Conservation (phyloP, 2,888 invertebrate genomes). For the Dioctria linearis region DNA sequence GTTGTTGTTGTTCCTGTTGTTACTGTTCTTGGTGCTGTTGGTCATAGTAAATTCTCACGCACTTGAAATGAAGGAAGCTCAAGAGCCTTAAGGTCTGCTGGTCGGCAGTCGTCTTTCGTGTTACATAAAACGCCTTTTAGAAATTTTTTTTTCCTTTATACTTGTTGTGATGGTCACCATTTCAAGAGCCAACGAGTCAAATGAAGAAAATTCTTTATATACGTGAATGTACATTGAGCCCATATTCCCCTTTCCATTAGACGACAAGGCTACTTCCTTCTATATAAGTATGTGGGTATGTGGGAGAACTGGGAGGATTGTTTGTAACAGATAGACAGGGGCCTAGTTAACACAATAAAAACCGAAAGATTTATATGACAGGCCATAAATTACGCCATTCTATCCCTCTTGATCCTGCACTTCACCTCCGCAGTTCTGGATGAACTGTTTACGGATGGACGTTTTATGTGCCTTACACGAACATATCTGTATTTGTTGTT, state of each 20-base stretch:
- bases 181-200: conserved; percentile 53
- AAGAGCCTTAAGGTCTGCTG: background rate
- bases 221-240: conserved; percentile 6
- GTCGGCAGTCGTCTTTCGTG: conserved; percentile 54
- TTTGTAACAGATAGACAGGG: conserved; percentile 50
- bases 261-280: background rate
- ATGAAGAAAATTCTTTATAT: conserved; percentile 21
- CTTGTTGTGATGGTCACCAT: conserved; percentile 36
- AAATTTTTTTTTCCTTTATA: conserved; percentile 14
- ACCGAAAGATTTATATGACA: conserved; percentile 68
- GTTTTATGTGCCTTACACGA: conserved; percentile 23
- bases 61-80: conserved; percentile 45
- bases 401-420: conserved; percentile 7
- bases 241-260: no score
- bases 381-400: conserved; percentile 67
- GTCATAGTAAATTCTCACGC: conserved; percentile 50
- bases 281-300: background rate
- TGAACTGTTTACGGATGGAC: conserved; percentile 39
- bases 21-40: no score
- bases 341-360: conserved; percentile 57
- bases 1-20: conserved; percentile 19
- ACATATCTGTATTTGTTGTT: conserved; percentile 38
- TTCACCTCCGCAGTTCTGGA: background rate
- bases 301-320: conserved; percentile 37
- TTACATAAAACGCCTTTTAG: conserved; percentile 55